Evolutionary conservation across 2,888 invertebrate species (phyloP).

Genomic region (Zaprionus lineosus): DNA sequence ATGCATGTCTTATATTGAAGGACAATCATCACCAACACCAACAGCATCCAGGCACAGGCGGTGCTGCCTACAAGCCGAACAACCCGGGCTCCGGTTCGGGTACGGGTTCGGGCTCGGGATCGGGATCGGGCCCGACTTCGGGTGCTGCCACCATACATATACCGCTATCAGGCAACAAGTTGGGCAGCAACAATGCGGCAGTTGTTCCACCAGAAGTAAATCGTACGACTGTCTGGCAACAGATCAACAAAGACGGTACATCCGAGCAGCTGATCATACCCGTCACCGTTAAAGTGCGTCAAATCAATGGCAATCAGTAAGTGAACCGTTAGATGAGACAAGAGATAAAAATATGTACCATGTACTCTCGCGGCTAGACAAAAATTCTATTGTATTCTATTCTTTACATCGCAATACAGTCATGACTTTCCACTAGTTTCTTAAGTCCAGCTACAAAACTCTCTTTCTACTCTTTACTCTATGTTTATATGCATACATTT

Average conservation of each 20-base stretch:
- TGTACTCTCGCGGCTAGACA: slow-evolving; percentile 29
- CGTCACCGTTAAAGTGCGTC: slow-evolving; percentile 81
- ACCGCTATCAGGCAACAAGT: slow-evolving; percentile 86
- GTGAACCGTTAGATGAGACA: slow-evolving; percentile 46
- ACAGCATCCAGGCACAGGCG: slow-evolving; percentile 78
- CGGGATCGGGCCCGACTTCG: slow-evolving; percentile 19
- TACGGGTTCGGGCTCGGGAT: slow-evolving; percentile 6
- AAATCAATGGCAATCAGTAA: slow-evolving; percentile 82
- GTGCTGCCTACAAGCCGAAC: slow-evolving; percentile 79
- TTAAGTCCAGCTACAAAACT: slow-evolving; percentile 3
- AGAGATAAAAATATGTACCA: neutral
- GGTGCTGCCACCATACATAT: slow-evolving; percentile 83
- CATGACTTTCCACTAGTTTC: slow-evolving; percentile 15
- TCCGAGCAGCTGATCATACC: slow-evolving; percentile 81
- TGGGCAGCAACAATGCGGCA: slow-evolving; percentile 84
- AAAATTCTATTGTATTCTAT: slow-evolving; percentile 7
- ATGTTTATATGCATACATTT: too few species aligned
- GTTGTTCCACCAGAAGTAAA: slow-evolving; percentile 96
- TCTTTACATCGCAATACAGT: slow-evolving; percentile 15
- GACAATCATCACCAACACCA: slow-evolving; percentile 78
- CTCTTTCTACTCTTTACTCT: neutral
- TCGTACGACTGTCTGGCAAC: slow-evolving; percentile 96
- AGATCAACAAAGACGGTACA: slow-evolving; percentile 87
- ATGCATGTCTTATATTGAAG: slow-evolving; percentile 73
- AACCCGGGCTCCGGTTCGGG: slow-evolving; percentile 18